phyloP scores from a whole-genome alignment of 1,140 invertebrate genomes.

The Frieseomelitta varia region DNA sequence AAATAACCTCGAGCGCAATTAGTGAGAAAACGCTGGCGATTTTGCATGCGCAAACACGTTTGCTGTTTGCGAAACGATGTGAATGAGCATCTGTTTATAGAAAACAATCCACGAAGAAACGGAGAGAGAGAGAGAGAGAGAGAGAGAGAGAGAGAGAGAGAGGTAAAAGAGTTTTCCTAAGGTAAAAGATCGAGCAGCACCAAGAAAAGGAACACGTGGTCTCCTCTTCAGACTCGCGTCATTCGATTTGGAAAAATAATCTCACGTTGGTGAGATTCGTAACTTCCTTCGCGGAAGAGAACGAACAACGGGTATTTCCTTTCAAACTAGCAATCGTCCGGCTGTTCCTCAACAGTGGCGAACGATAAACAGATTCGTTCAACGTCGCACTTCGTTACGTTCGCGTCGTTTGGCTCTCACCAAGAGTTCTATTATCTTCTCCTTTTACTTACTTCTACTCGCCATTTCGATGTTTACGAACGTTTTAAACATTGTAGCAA shows the following conservation, averaged over 20 bases:
- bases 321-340: background rate
- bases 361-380: conserved; percentile 9
- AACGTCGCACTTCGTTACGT: conserved; percentile 10
- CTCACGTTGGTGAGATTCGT: background rate
- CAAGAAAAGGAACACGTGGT: background rate
- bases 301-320: background rate
- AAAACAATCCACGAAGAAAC: background rate
- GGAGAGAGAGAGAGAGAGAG: too few relatives aligned
- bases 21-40: background rate
- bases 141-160: too few relatives aligned
- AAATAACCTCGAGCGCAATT: conserved; percentile 6
- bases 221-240: background rate
- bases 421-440: background rate
- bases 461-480: background rate
- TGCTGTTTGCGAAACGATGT: background rate
- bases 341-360: background rate
- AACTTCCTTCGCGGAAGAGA: background rate
- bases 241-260: background rate
- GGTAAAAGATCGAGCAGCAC: background rate
- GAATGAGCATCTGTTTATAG: background rate
- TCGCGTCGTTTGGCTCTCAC: background rate
- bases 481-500: background rate
- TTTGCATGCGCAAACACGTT: background rate
- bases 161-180: too few relatives aligned
- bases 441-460: background rate